These are phyloP conservation scores for Pyrrhosoma nymphula DNA, from an alignment of 2,888 invertebrate genomes.

Conservation along the genomic window DNA sequence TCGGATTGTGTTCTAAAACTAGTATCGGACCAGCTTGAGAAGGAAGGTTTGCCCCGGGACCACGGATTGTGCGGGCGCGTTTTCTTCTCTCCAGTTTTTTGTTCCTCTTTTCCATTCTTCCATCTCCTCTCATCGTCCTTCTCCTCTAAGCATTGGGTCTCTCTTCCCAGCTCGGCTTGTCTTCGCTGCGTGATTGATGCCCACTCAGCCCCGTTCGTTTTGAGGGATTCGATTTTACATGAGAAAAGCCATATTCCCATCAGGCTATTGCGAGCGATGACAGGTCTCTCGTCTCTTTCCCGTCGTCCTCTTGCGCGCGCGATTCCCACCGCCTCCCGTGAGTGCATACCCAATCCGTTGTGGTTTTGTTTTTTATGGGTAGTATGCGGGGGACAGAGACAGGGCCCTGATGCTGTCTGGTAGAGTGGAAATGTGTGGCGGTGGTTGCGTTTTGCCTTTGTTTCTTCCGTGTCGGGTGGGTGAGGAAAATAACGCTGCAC, in stretches of 20 bases:
- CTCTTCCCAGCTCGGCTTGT: conserved; percentile 26
- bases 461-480: neutral
- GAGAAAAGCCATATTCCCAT: conserved; percentile 52
- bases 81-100: neutral
- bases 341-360: neutral
- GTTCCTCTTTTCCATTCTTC: neutral
- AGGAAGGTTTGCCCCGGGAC: neutral
- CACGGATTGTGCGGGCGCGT: neutral
- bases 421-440: conserved; percentile 25
- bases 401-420: neutral
- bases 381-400: neutral
- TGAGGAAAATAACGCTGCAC: neutral
- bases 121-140: neutral
- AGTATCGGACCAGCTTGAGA: neutral
- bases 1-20: too few species aligned
- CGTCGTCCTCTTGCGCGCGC: neutral
- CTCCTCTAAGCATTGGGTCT: neutral
- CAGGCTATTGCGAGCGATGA: conserved; percentile 37
- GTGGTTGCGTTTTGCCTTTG: neutral
- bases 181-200: conserved; percentile 55
- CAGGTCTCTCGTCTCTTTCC: conserved; percentile 49
- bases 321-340: neutral
- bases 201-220: conserved; percentile 50
- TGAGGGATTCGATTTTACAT: conserved; percentile 60
- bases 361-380: neutral